Evolutionary conservation across 2,888 invertebrate species (phyloP).

Genomic region (Ophion costatus): DNA sequence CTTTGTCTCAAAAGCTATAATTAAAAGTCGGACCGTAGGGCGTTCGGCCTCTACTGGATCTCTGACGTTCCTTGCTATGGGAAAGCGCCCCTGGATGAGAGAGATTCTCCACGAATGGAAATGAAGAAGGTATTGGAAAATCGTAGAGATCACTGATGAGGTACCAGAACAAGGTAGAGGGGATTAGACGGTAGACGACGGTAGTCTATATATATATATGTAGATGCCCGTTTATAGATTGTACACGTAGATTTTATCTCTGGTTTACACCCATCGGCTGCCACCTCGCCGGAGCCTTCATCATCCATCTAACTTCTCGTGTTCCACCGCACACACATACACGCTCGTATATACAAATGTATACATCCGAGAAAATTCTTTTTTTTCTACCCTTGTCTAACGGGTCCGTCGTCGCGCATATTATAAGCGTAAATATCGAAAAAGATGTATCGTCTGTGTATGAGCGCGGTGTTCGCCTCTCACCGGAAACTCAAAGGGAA

Average conservation of each 20-base stretch:
- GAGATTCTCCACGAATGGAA: background rate
- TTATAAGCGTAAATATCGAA: constrained; percentile 52
- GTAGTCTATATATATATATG: constrained; percentile 63
- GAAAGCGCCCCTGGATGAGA: constrained; percentile 36
- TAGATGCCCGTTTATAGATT: constrained; percentile 14
- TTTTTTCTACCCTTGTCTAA: constrained; percentile 51
- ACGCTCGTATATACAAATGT: background rate
- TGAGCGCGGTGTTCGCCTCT: background rate
- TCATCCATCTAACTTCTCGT: constrained; percentile 71
- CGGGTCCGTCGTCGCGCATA: constrained; percentile 42
- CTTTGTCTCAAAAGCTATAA: constrained; percentile 78
- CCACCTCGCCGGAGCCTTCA: constrained; percentile 75
- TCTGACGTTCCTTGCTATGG: constrained; percentile 40
- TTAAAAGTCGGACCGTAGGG: constrained; percentile 75
- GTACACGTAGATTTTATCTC: constrained; percentile 77
- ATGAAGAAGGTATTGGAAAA: constrained; percentile 61
- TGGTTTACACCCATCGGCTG: constrained; percentile 82
- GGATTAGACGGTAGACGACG: constrained; percentile 37
- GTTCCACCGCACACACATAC: constrained; percentile 10
- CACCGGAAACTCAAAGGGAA: background rate
- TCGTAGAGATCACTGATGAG: constrained; percentile 66
- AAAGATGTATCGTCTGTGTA: constrained; percentile 6
- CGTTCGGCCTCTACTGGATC: constrained; percentile 38
- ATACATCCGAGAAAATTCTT: constrained; percentile 12
- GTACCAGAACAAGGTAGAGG: constrained; percentile 1